Conservation (phyloP, 2,888 invertebrate species). For the Conomelus anceps region DNA sequence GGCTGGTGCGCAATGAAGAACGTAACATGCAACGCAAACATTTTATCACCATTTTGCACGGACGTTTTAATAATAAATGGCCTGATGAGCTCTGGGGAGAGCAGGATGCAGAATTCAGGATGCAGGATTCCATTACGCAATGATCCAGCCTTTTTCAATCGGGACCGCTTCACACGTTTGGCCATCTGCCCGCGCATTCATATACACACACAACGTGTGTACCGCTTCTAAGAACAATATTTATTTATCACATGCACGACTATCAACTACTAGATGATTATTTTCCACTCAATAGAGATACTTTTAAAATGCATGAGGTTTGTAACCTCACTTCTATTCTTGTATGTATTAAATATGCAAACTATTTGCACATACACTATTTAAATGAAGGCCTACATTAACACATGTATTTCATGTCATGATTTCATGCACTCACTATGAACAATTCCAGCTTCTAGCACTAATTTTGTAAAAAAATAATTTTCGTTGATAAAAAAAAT, state of each 20-base stretch:
- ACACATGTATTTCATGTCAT: too few relatives aligned
- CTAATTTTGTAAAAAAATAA: too few relatives aligned
- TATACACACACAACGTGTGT: not conserved
- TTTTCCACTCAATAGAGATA: not conserved
- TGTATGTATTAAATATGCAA: too few relatives aligned
- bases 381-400: too few relatives aligned
- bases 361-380: too few relatives aligned
- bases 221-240: too few relatives aligned
- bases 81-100: not conserved
- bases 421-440: too few relatives aligned
- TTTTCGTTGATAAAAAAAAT: too few relatives aligned
- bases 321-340: too few relatives aligned
- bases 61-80: not conserved
- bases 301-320: too few relatives aligned
- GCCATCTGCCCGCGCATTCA: not conserved
- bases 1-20: not conserved
- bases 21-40: not conserved
- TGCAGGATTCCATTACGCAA: not conserved
- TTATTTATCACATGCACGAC: not conserved
- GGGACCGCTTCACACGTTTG: not conserved
- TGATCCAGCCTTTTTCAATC: not conserved
- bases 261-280: not conserved
- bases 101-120: not conserved
- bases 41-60: not conserved
- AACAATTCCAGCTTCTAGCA: too few relatives aligned